Evolutionary conservation across 2,797 vertebrate species (phyloP), one percentile per base, ranked within the genome.

Genomic region (Clarias pachynema): DNA sequence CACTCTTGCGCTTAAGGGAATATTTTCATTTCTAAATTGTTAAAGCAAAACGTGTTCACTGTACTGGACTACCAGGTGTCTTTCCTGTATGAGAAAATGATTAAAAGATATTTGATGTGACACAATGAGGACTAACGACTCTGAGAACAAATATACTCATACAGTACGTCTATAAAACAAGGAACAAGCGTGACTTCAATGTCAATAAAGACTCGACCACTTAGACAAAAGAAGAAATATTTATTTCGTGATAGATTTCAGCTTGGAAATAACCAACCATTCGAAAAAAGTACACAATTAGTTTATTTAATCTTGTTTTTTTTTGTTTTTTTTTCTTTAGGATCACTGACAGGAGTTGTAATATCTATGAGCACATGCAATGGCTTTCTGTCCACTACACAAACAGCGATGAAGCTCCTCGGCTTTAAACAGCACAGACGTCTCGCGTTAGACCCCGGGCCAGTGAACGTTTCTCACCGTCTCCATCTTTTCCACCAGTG

Each of bases 231-330:
- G 93, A 92, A 95, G 91, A 93, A 94, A 94, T 91, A 94, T 97
- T 97, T 97, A 97, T 96, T 96, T 94, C 90, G 93, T 93, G 89
- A 96, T 94, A 95, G 95, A 96, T 83, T 86, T 91, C 85, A 94
- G 93, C 89, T 94, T 94, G 90, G 91, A 95, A 95, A 95, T 92
- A 93, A 88, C 90, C 91, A 89, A 92, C 89, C 94, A 94, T 94
- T 93, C 88, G 94, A 95, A 93, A 94, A 82, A 93, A 94, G 90
- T 95, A 96, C 93, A 94, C 94, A 56, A 93, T 90, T 93, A 89
- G 37, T 79, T 79, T 44, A 63, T 79, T 79, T 65, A 79, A 49
- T 49, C 20, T 70, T 5, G 34, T 37, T 20, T 49, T 49, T 49
- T 49, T 12, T 40, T 70, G 79, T 53, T 69, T 0, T 81, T 31